Base-by-base conservation (phyloP, 2,113 vertebrate species). In the Alouatta palliata region DNA sequence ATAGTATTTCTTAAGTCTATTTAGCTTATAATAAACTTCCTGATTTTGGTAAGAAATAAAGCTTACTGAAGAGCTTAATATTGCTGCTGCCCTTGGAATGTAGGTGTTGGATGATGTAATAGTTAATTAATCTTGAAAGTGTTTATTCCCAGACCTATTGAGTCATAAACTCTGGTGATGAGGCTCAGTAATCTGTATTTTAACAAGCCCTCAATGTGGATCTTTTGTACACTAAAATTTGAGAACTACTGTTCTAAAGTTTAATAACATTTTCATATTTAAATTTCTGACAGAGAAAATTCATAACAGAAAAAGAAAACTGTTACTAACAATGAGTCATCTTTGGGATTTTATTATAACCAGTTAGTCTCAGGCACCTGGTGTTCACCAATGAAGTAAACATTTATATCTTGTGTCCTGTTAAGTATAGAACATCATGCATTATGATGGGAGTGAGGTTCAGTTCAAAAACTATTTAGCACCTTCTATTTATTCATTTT, bases 21-120 rank as follows among this genome's bases (percentile, higher is more conserved):
- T 58, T 91, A 90, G 37, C 23, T 68, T 52, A 47, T 71, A 73
- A 93, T 16, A 80, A 61, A 75, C 71, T 43, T 75, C 35, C 61
- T 91, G 64, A 13, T 89, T 95, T 91, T 91, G n/a, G 43, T 49
- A 43, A 20, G 49, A 95, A 52, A 80, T 80, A 91, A 49, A 95
- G 52, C 16, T 81, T 64, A 30, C 73, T 70, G 47, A 93, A 43
- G 27, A 86, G 47, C 43, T 88, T 75, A 73, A 52, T 81, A 64
- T 14, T 52, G 23, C 3, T 43, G 19, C 25, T 87, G 54, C 71
- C 64, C 80, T 73, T 86, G 88, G 13, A 16, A 70, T 84, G 83
- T 68, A 73, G 37, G 17, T 8, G 56, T 75, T 75, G 27, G 71
- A 16, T 75, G 11, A 12, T 52, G 11, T 21, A n/a, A n/a, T 37